Evolutionary conservation across 2,113 vertebrate genomes (phyloP).

Genomic region (Vulpes ferrilata): DNA sequence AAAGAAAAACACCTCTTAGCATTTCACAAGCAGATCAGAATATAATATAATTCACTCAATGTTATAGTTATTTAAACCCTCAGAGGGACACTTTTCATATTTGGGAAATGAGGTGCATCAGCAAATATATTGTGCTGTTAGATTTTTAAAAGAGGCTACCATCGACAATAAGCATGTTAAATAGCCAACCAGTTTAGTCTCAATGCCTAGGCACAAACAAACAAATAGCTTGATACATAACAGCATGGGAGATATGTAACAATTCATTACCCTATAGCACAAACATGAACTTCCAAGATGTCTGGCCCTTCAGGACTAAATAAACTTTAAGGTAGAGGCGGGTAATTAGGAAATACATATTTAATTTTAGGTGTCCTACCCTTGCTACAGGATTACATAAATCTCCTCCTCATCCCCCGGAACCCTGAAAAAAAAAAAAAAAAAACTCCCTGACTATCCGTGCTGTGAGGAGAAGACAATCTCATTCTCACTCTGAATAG

Average conservation of each 20-base stretch:
- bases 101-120: background rate
- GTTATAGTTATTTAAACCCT: background rate
- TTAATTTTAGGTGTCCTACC: background rate
- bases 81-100: background rate
- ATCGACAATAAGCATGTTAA: background rate
- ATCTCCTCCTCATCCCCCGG: background rate
- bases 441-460: background rate
- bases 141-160: constrained; percentile 22
- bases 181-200: background rate
- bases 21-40: constrained; percentile 1
- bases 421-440: background rate
- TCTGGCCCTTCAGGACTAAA: background rate
- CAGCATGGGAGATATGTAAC: background rate
- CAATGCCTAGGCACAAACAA: constrained; percentile 1
- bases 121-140: constrained; percentile 6
- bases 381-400: background rate
- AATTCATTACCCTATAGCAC: background rate
- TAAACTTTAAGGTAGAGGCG: background rate
- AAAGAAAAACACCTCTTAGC: background rate
- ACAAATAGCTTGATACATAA: constrained; percentile 26
- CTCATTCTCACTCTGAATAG: background rate
- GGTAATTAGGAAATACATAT: background rate
- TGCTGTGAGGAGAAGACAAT: background rate
- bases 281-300: background rate
- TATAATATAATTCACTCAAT: background rate